Evolutionary conservation across 35 echinoderm and acorn worm species (phyloP).

Genomic region (Stichopus chloronotus): DNA sequence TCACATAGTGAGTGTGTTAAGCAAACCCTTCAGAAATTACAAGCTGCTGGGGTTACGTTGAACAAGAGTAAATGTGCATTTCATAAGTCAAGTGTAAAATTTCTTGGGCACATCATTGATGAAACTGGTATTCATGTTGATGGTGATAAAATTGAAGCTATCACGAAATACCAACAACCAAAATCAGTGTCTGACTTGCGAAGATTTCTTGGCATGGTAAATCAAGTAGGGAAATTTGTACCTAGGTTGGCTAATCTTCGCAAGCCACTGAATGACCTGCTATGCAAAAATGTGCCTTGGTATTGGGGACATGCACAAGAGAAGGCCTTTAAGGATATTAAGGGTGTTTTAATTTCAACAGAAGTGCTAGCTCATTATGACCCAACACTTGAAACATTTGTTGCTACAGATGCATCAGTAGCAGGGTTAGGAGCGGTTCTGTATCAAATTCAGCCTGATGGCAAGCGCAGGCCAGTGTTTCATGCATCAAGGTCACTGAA

Average conservation of each 20-base stretch:
- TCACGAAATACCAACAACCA: background rate
- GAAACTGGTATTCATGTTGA: conserved; percentile 32
- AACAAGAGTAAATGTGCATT: conserved; percentile 38
- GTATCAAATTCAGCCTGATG: conserved; percentile 36
- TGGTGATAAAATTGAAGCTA: conserved; percentile 18
- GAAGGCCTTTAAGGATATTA: conserved; percentile 39
- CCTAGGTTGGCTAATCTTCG: background rate
- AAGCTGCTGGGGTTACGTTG: conserved; percentile 57
- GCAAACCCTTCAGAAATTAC: conserved; percentile 33
- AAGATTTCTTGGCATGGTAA: conserved; percentile 8
- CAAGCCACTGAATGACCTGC: background rate
- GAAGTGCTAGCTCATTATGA: conserved; percentile 55
- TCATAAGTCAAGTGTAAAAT: conserved; percentile 23
- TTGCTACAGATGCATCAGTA: conserved; percentile 50
- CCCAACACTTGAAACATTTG: conserved; percentile 45
- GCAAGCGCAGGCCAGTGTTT: conserved; percentile 3
- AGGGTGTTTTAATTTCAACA: conserved; percentile 16
- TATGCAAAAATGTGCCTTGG: conserved; percentile 30
- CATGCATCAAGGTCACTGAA: conserved; percentile 49
- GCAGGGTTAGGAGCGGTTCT: conserved; percentile 50
- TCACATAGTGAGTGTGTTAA: conserved; percentile 51
- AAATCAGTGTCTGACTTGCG: background rate
- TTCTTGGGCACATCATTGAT: conserved; percentile 53
- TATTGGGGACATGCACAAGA: conserved; percentile 36
- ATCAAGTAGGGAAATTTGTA: conserved; percentile 4